These are phyloP conservation scores for Philantomba maxwellii DNA, from an alignment of 2,113 vertebrate species.

Conservation along the genomic window DNA sequence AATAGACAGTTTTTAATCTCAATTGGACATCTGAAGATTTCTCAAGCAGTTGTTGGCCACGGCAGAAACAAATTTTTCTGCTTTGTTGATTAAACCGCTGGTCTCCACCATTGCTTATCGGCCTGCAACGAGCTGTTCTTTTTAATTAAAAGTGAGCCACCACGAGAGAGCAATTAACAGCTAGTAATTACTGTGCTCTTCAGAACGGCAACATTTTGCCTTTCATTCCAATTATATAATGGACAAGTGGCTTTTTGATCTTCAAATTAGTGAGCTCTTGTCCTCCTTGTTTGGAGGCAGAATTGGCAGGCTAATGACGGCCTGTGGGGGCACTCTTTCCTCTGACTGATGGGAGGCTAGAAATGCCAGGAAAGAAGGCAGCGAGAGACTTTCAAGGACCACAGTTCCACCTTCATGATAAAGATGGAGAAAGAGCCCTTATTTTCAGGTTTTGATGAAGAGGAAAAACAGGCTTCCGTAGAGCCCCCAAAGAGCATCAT, in stretches of 20 bases:
- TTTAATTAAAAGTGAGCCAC: constrained; percentile 99
- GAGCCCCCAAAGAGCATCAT: constrained; percentile 77
- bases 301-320: constrained; percentile 97
- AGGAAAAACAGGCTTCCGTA: constrained; percentile 66
- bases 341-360: constrained; percentile 89
- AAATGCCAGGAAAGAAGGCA: constrained; percentile 84
- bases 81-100: constrained; percentile 99
- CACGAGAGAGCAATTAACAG: constrained; percentile 99
- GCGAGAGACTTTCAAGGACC: constrained; percentile 89
- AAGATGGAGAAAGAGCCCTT: constrained; percentile 80
- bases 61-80: constrained; percentile 94
- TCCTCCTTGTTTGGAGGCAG: constrained; percentile 98
- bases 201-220: constrained; percentile 96
- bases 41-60: constrained; percentile 91
- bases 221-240: constrained; percentile 99
- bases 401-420: constrained; percentile 91
- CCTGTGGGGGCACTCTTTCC: constrained; percentile 91
- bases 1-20: constrained; percentile 99
- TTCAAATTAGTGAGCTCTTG: constrained; percentile 99
- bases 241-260: constrained; percentile 99
- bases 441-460: constrained; percentile 80
- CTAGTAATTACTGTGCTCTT: constrained; percentile 99
- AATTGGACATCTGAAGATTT: constrained; percentile 99
- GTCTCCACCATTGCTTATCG: constrained; percentile 96
- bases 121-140: constrained; percentile 95